Evolutionary conservation across 2,797 vertebrate species (phyloP), one percentile per base, ranked within the genome.

Genomic region (Silurus lanzhouensis): DNA sequence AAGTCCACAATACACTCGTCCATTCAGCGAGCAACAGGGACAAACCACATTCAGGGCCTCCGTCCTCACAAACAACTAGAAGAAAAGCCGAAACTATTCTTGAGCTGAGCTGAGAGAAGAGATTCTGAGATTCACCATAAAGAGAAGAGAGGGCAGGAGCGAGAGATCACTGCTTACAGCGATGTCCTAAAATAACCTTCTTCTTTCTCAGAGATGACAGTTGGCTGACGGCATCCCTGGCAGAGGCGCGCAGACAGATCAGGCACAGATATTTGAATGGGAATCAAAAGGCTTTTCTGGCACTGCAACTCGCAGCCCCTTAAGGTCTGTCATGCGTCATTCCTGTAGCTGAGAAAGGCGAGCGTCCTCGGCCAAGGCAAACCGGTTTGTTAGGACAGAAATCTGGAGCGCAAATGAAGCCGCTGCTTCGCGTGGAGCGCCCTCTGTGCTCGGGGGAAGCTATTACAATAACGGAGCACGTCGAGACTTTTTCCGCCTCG

Each of bases 271-370:
- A 84, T 83, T 83, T 85, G 86, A 89, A 84, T 82, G 86, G 4
- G 80, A 89, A 88, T 87, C 88, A 87, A 89, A 87, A 87, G 58
- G 68, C 68, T 81, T 86, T 83, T 83, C 89, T 90, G 88, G 86
- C 88, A 89, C 46, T 74, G 84, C 87, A 80, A 85, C 85, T 79
- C 79, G 27, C 70, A 81, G 57, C 83, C 82, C 64, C 64, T 87
- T 68, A 25, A 84, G 77, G 86, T 55, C 81, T 67, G 82, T 88
- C 86, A 84, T 46, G 70, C 81, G 61, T 71, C 74, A 68, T 55
- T 86, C 84, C 83, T 74, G 81, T 25, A 63, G 74, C 66, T 3
- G 25, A 86, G 52, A 77, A 72, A 75, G 63, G 38, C 75, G 55
- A 71, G 52, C 63, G 63, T 77, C 74, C 72, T 48, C 60, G 70